Evolutionary conservation across 2,888 invertebrate species (phyloP).

Genomic region (Nasonia oneida): DNA sequence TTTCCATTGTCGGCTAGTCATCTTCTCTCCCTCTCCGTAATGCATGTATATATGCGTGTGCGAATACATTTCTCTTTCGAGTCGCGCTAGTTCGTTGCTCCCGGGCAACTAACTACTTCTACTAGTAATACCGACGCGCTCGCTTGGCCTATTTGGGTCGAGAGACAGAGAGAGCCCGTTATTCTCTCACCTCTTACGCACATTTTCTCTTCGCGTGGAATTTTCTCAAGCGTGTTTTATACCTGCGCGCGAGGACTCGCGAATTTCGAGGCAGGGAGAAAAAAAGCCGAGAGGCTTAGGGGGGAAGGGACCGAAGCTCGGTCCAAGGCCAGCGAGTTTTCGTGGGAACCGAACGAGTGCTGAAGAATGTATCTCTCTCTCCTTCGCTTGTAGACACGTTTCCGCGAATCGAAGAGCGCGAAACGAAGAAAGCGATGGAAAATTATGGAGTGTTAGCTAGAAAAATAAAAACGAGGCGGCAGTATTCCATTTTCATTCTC

Average conservation of each 20-base stretch:
- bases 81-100: constrained; percentile 52
- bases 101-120: constrained; percentile 14
- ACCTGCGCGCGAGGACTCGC: not conserved
- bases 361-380: constrained; percentile 34
- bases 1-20: constrained; percentile 9
- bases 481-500: constrained; percentile 15
- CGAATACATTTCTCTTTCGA: not conserved
- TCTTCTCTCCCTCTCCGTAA: constrained; percentile 15
- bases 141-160: constrained; percentile 40
- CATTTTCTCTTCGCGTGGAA: constrained; percentile 31
- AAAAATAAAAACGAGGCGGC: not conserved
- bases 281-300: not conserved
- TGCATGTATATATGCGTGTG: not conserved
- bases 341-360: constrained; percentile 68
- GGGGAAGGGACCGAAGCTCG: constrained; percentile 52
- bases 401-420: constrained; percentile 16
- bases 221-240: constrained; percentile 33
- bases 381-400: constrained; percentile 13
- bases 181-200: not conserved
- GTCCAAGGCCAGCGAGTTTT: constrained; percentile 70
- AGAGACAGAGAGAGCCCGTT: constrained; percentile 31
- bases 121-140: constrained; percentile 32
- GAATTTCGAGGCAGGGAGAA: constrained; percentile 18
- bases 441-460: constrained; percentile 28
- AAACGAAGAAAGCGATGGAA: constrained; percentile 35